Percentiles rank a stretch among this genome's conserved stretches.
Evolutionary conservation across 2,888 invertebrate species (phyloP).

Genomic region (Megastigmus dorsalis): DNA sequence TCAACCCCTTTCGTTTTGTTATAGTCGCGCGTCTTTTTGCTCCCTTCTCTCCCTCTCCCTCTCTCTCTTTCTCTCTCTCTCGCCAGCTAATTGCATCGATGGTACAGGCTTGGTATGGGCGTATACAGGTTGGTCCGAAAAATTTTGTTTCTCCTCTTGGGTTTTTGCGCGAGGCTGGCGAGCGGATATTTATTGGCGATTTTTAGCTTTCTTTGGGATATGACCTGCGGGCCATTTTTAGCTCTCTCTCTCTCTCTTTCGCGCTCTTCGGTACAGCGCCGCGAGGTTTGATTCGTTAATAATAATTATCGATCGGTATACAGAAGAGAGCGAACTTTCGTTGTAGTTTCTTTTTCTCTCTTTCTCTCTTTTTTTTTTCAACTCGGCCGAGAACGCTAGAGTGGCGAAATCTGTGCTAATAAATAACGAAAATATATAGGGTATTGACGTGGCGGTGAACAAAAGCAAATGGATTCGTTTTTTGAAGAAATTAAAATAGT

Average conservation of each 20-base stretch:
- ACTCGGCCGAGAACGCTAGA: too few relatives aligned
- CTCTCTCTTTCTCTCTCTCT: not conserved
- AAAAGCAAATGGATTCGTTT: too few relatives aligned
- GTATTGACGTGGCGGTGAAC: too few relatives aligned
- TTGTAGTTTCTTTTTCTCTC: too few relatives aligned
- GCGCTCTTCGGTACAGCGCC: not conserved
- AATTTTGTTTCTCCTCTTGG: too few relatives aligned
- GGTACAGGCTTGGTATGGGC: not conserved
- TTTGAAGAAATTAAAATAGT: too few relatives aligned
- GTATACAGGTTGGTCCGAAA: not conserved
- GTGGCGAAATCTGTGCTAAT: too few relatives aligned
- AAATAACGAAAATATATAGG: too few relatives aligned
- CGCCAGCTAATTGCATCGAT: not conserved
- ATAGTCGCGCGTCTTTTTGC: too few relatives aligned
- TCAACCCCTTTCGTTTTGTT: too few relatives aligned
- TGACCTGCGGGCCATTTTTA: not conserved
- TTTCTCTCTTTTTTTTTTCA: too few relatives aligned
- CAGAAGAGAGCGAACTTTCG: too few relatives aligned
- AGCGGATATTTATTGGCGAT: conserved; percentile 2
- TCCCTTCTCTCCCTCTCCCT: not conserved
- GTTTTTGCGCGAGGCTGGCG: not conserved
- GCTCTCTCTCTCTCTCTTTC: not conserved
- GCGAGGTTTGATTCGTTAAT: conserved; percentile 13
- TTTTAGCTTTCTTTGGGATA: not conserved
- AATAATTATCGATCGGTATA: conserved; percentile 15